Conservation (phyloP, 2,888 invertebrate species). For the Temnothorax unifasciatus region DNA sequence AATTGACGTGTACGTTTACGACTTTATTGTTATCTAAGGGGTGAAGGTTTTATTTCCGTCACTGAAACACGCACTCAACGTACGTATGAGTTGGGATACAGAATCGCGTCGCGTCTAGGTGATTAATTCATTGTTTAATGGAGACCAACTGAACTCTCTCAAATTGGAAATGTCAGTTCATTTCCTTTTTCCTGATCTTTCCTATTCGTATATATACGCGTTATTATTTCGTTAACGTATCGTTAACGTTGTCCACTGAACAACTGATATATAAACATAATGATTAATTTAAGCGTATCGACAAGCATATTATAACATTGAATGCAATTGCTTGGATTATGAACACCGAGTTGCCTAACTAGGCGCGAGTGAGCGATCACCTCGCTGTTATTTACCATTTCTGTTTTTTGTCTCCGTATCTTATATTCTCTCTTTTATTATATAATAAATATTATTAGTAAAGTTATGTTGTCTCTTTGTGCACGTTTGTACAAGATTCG, state of each 20-base stretch:
- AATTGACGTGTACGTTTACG: slow-evolving; percentile 58
- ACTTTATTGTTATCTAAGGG: slow-evolving; percentile 66
- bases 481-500: background rate
- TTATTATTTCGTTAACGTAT: slow-evolving; percentile 24
- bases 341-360: slow-evolving; percentile 53
- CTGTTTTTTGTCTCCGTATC: background rate
- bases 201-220: slow-evolving; percentile 43
- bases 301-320: slow-evolving; percentile 73
- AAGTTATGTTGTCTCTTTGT: slow-evolving; percentile 1
- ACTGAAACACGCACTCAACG: slow-evolving; percentile 13
- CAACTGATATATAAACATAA: slow-evolving; percentile 32
- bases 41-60: slow-evolving; percentile 61
- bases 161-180: slow-evolving; percentile 44
- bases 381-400: background rate
- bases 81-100: slow-evolving; percentile 23
- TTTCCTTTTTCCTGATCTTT: slow-evolving; percentile 57
- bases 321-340: slow-evolving; percentile 77
- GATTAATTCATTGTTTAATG: slow-evolving; percentile 29
- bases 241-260: slow-evolving; percentile 23
- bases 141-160: slow-evolving; percentile 41
- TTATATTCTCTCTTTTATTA: background rate
- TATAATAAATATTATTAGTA: background rate
- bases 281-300: slow-evolving; percentile 30
- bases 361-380: slow-evolving; percentile 7
- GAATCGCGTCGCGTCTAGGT: slow-evolving; percentile 31